phyloP scores from a whole-genome alignment of 2,113 vertebrate genomes.

The Semnopithecus entellus region DNA sequence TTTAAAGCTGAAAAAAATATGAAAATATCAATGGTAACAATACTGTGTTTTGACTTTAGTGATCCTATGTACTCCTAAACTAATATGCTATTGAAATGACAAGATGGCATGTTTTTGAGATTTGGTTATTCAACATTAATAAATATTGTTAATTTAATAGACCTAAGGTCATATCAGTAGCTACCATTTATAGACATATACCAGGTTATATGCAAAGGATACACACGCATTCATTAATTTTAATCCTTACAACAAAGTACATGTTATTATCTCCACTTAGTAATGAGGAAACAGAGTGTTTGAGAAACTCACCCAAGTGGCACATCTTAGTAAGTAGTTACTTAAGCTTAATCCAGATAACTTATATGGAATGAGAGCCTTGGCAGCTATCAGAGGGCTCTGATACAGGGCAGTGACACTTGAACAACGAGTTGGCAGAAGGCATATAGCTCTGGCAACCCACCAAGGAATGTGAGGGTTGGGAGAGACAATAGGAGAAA shows the following conservation, averaged over 20 bases:
- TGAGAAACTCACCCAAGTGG: neutral
- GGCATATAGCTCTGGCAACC: neutral
- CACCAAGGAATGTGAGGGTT: neutral
- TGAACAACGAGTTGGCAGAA: neutral
- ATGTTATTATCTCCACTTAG: neutral
- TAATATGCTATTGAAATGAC: neutral
- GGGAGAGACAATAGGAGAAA: neutral
- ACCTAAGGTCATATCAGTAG: neutral
- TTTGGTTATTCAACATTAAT: constrained; percentile 31
- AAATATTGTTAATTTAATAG: neutral
- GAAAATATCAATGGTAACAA: neutral
- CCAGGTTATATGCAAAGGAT: neutral
- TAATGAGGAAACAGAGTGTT: neutral
- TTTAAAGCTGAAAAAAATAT: neutral
- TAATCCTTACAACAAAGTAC: neutral
- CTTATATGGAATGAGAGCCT: neutral
- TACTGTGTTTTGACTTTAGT: neutral
- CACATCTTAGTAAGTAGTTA: neutral
- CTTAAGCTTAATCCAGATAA: neutral
- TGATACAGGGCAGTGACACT: neutral
- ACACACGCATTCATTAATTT: neutral
- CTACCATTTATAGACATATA: neutral
- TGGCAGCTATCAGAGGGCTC: neutral
- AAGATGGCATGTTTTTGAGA: constrained; percentile 9
- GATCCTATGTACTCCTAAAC: neutral